A percentile compares a stretch with the other conserved stretches of the same genome.
Conservation (phyloP, 2,888 invertebrate species). For the Formica aserva region DNA sequence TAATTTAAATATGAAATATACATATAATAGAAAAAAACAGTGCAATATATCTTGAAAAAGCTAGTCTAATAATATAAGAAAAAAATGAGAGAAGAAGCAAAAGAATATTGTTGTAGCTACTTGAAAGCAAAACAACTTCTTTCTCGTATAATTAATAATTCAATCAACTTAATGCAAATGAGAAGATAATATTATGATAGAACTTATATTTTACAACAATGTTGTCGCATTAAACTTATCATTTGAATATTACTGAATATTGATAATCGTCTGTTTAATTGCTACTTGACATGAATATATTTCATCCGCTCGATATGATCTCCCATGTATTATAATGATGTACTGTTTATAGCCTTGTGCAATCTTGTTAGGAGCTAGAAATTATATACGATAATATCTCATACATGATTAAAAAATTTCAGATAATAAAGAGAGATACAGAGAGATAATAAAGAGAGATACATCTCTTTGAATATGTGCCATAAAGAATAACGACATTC, state of each 20-base stretch:
- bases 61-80: background rate
- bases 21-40: background rate
- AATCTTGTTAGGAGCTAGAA: background rate
- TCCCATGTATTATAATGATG: background rate
- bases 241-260: conserved; percentile 5
- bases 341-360: background rate
- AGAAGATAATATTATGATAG: conserved; percentile 45
- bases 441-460: background rate
- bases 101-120: background rate
- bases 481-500: background rate
- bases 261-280: conserved; percentile 26
- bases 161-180: conserved; percentile 29
- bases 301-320: background rate
- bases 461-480: background rate
- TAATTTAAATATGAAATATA: background rate
- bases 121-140: background rate
- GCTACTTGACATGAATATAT: conserved; percentile 1
- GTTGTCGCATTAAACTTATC: conserved; percentile 3
- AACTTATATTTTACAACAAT: conserved; percentile 11
- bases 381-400: background rate
- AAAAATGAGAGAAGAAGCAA: background rate
- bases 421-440: background rate
- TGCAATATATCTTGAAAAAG: background rate
- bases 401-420: background rate
- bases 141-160: conserved; percentile 42